phyloP scores from a whole-genome alignment of 2,113 vertebrate genomes.

The Emydura subglobosa region DNA sequence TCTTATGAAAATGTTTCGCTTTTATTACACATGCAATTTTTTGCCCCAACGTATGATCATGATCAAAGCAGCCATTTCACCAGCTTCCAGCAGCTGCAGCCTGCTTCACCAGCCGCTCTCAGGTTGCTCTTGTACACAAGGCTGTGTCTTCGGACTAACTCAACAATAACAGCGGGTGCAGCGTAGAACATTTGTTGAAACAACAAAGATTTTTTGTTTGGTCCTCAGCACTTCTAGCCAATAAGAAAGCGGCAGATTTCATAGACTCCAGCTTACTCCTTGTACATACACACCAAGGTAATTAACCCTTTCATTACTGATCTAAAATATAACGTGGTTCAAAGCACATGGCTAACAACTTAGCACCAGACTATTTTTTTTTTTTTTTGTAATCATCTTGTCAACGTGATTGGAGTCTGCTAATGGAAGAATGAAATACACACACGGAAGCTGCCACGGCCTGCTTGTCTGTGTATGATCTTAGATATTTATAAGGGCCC shows the following conservation, averaged over 20 bases:
- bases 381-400: too few species aligned
- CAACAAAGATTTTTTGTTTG: neutral
- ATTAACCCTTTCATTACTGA: neutral
- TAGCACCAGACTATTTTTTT: neutral
- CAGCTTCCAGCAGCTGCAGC: neutral
- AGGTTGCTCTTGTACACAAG: neutral
- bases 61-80: neutral
- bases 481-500: neutral
- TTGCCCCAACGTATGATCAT: neutral
- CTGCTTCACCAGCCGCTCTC: neutral
- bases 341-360: neutral
- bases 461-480: neutral
- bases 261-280: neutral
- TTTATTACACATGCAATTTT: neutral
- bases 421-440: neutral
- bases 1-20: neutral
- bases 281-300: neutral
- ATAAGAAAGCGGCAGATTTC: neutral
- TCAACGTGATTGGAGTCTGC: too few species aligned
- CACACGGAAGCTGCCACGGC: too few species aligned
- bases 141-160: neutral
- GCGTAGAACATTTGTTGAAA: neutral
- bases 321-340: neutral
- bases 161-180: neutral
- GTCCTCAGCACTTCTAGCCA: neutral